Evolutionary conservation across 2,797 vertebrate genomes (phyloP).

Genomic region (Arctocebus calabarensis): DNA sequence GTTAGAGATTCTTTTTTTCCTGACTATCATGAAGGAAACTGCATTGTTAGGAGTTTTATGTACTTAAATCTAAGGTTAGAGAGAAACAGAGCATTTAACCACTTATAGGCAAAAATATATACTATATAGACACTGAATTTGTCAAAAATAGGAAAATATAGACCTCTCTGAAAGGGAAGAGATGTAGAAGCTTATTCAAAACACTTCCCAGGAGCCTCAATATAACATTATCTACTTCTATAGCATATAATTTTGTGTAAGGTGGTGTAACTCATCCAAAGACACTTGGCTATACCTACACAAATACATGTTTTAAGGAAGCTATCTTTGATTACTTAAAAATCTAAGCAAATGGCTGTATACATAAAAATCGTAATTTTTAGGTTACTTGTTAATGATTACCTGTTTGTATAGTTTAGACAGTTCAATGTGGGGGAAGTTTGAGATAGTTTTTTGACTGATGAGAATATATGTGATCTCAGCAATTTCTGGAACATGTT

Average conservation of each 20-base stretch:
- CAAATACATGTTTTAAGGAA: background rate
- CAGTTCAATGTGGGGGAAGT: background rate
- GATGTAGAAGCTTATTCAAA: background rate
- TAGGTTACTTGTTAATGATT: background rate
- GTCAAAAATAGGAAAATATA: background rate
- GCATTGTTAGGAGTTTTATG: background rate
- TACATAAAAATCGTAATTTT: background rate
- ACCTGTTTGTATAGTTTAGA: background rate
- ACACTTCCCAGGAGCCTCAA: background rate
- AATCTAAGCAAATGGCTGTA: background rate
- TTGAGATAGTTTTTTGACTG: background rate
- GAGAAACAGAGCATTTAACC: background rate
- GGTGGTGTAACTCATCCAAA: background rate
- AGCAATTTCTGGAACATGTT: background rate
- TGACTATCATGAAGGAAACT: background rate
- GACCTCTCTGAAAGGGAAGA: background rate
- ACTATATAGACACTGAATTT: background rate
- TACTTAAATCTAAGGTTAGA: background rate
- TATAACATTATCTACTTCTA: background rate
- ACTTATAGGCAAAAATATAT: background rate
- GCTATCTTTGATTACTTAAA: conserved; percentile 28
- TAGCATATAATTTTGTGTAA: background rate
- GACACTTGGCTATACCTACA: background rate
- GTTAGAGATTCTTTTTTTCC: background rate
- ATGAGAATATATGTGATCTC: background rate